Evolutionary conservation across 2,113 vertebrate genomes (phyloP), one percentile per base, ranked within the genome.

Genomic region (Hippotragus niger): DNA sequence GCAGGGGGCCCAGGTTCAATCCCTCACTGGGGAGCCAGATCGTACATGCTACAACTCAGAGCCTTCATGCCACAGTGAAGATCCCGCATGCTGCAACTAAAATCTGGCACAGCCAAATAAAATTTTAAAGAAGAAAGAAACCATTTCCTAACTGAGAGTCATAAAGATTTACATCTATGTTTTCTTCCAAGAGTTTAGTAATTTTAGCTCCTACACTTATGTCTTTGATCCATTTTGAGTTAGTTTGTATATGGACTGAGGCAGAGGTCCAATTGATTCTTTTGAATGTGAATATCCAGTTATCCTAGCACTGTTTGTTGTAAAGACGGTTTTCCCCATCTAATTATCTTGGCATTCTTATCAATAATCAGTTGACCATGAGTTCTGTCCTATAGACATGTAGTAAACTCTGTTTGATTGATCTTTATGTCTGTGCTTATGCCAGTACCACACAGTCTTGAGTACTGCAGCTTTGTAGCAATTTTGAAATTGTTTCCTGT

Each of bases 161-260:
- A 45, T 71, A 19, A 96, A 93, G 45, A 84, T 83, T 83, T 76
- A 76, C 9, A n/a, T 25, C 58, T 88, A 27, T 84, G 2, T 60
- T 92, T 95, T 89, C 57, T 94, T 92, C 45, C 58, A 55, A 88
- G 86, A 76, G 53, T 92, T 89, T 71, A 92, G 85, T 80, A 27
- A 95, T 91, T 62, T 95, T 71, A 93, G 62, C 55, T 92, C 47
- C 76, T 84, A 62, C 23, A 71, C 71, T 45, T 84, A 55, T 6
- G 14, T 83, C 29, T 83, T 86, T 92, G 50, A 36, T 71, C 25
- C 25, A 58, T 50, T 82, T 92, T 81, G 23, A 86, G 4, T 82
- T 33, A 27, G 52, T 81, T 62, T 86, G 1, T 85, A 50, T 40
- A 91, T 76, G 50, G n/a, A 78, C 25, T 45, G 14, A 92, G 53